Evolutionary conservation across 2,113 vertebrate species (phyloP), one percentile per base, ranked within the genome.

Genomic region (Trogon surrucura): DNA sequence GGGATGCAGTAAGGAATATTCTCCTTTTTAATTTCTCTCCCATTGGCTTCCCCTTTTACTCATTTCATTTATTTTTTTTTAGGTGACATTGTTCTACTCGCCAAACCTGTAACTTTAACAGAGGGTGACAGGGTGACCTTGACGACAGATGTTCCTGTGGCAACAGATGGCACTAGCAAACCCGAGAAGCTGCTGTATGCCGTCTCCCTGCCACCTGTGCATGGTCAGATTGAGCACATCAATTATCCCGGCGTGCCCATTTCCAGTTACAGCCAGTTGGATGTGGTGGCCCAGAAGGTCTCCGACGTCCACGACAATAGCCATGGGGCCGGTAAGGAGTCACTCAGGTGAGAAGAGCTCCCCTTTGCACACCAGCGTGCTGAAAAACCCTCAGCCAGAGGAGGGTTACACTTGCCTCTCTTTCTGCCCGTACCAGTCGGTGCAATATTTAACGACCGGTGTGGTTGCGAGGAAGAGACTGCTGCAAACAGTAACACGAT

Each of bases 71-170:
- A 72, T 41, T 41, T 97, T 41, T 41, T 97, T 95, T 96, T 98
- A 99, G 99, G 98, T 97, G 98, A 99, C 97, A 98, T 99, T 92
- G 97, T 98, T 96, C 98, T 99, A 94, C 97, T 98, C 97, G 98
- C 97, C 98, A 98, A 98, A 97, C 97, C 98, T 77, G 98, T 99
- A 98, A 98, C 95, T 96, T 98, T 99, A 98, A 98, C 95, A 97
- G 99, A 99, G 98, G 99, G 99, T 88, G 98, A 99, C 98, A 98
- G 98, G 95, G 98, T 99, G 95, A 98, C 99, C 98, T 98, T 99
- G 97, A 99, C 96, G 97, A 99, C 99, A 93, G 98, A 99, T 98
- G 95, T 99, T 98, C 99, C 99, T 97, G 97, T 98, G 98, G 99
- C 99, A 96, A 98, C 98, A 92, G 99, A 99, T 98, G 98, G 98